Conservation (phyloP, 2,888 invertebrate genomes). For the Hybos culiciformis region DNA sequence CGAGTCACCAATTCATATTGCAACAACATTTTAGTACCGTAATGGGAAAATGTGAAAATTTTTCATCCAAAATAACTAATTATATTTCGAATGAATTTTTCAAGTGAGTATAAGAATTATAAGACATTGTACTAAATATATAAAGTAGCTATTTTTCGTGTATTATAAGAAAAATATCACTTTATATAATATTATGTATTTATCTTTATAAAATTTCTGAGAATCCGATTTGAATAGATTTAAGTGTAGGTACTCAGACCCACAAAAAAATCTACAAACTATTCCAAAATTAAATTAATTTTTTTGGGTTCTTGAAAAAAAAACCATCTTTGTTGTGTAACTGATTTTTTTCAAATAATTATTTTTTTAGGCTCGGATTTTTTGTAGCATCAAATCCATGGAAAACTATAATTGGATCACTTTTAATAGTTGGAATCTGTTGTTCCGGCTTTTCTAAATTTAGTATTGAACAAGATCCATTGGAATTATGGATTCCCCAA, state of each 20-base stretch:
- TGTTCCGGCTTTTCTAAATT: slow-evolving; percentile 49
- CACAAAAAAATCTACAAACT: background rate
- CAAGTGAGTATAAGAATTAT: background rate
- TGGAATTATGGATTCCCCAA: slow-evolving; percentile 53
- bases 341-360: no score
- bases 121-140: no score
- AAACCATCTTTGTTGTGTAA: no score
- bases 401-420: slow-evolving; percentile 43
- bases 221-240: background rate
- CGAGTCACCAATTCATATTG: no score
- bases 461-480: slow-evolving; percentile 58
- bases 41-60: background rate
- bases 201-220: background rate
- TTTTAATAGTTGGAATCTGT: slow-evolving; percentile 43
- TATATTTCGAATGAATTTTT: background rate
- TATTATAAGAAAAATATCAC: no score
- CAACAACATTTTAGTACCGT: background rate
- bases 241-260: background rate
- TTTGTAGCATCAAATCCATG: slow-evolving; percentile 46
- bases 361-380: slow-evolving; percentile 48
- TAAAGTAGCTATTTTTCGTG: no score
- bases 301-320: no score
- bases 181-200: no score
- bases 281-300: background rate
- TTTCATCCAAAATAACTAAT: background rate